phyloP scores from a whole-genome alignment of 2,113 vertebrate species.

The Chitala chitala region DNA sequence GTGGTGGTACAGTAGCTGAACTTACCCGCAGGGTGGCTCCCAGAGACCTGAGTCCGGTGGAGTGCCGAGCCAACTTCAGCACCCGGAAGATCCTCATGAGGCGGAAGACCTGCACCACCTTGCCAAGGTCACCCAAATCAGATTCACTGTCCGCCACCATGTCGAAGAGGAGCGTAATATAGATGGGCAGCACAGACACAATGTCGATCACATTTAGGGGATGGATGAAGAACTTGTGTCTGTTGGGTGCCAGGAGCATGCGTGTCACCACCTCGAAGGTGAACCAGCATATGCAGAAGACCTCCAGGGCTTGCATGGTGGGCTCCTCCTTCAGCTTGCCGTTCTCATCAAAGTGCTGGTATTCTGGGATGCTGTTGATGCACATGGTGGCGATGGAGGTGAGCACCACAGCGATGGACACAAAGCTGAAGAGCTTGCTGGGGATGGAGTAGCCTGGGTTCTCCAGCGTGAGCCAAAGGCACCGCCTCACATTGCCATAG shows the following conservation, averaged over 20 bases:
- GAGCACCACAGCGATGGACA: slow-evolving; percentile 88
- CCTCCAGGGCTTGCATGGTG: slow-evolving; percentile 75
- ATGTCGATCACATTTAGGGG: slow-evolving; percentile 93
- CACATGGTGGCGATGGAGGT: slow-evolving; percentile 89
- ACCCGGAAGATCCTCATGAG: slow-evolving; percentile 96
- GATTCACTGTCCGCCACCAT: slow-evolving; percentile 63
- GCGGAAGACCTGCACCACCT: slow-evolving; percentile 88
- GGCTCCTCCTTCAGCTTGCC: slow-evolving; percentile 69
- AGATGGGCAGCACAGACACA: slow-evolving; percentile 87
- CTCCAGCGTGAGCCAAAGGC: slow-evolving; percentile 94
- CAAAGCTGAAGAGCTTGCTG: slow-evolving; percentile 90
- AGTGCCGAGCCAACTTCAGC: slow-evolving; percentile 91
- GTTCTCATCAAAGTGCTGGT: slow-evolving; percentile 74
- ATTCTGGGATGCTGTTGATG: slow-evolving; percentile 90
- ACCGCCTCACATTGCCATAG: slow-evolving; percentile 75
- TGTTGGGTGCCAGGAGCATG: slow-evolving; percentile 83
- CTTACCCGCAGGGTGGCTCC: slow-evolving; percentile 90
- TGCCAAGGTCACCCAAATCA: slow-evolving; percentile 78
- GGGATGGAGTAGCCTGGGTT: slow-evolving; percentile 95
- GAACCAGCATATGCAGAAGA: slow-evolving; percentile 96
- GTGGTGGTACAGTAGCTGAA: not conserved
- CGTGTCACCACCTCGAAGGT: slow-evolving; percentile 88
- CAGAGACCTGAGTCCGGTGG: slow-evolving; percentile 86
- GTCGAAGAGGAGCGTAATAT: slow-evolving; percentile 82
- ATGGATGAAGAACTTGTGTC: slow-evolving; percentile 83